Percentiles rank a stretch among this genome's conserved stretches.
These are phyloP conservation scores for Cerceris rybyensis DNA, from an alignment of 2,888 invertebrate genomes.

Conservation along the genomic window DNA sequence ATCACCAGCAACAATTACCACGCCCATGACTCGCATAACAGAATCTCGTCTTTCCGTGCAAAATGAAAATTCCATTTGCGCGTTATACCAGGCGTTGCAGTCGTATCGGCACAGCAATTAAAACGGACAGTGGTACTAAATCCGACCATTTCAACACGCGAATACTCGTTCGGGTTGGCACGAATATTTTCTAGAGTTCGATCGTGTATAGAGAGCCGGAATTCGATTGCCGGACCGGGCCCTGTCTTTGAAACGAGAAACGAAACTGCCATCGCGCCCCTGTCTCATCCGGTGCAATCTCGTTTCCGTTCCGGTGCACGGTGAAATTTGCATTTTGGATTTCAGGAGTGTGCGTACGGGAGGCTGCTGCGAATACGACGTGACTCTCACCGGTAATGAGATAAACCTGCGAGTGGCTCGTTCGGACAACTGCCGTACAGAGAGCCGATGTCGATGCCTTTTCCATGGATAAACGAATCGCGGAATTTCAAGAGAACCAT, in stretches of 20 bases:
- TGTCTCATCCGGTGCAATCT: slow-evolving; percentile 23
- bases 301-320: slow-evolving; percentile 11
- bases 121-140: neutral
- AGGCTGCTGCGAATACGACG: slow-evolving; percentile 2
- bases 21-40: too few relatives aligned
- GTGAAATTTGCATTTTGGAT: slow-evolving; percentile 50
- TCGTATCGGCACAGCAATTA: too few relatives aligned
- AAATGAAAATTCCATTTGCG: too few relatives aligned
- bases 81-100: too few relatives aligned
- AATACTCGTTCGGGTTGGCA: neutral
- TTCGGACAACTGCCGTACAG: slow-evolving; percentile 15
- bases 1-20: too few relatives aligned
- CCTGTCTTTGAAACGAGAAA: slow-evolving; percentile 14
- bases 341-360: slow-evolving; percentile 15
- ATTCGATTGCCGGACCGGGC: slow-evolving; percentile 23
- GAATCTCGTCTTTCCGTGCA: too few relatives aligned
- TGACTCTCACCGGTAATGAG: slow-evolving; percentile 43
- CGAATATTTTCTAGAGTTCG: neutral
- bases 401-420: slow-evolving; percentile 35
- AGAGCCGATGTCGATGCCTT: slow-evolving; percentile 9
- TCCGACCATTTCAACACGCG: neutral
- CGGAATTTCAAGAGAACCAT: slow-evolving; percentile 30
- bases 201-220: slow-evolving; percentile 1
- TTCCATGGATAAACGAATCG: slow-evolving; percentile 40
- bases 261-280: slow-evolving; percentile 1